Evolutionary conservation across 2,797 vertebrate species (phyloP), one percentile per base, ranked within the genome.

Genomic region (Hippoglossus hippoglossus): DNA sequence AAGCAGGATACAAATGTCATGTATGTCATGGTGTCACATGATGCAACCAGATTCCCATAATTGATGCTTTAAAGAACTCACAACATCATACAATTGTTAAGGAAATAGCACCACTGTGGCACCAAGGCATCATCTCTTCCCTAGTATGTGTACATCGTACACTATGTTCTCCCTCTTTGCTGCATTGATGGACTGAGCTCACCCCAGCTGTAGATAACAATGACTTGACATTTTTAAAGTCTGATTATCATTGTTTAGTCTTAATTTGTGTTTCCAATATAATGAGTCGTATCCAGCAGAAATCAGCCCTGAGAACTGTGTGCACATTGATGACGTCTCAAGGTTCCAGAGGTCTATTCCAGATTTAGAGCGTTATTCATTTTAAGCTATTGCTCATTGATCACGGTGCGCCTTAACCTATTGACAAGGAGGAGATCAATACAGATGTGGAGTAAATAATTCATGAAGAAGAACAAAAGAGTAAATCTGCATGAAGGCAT

Each of bases 391-490:
- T 63, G 71, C 81, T 89, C 77, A 81, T 84, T 72, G 81, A 62
- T 88, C 81, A 91, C 88, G 73, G 88, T 75, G 66, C 18, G 51
- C 73, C 67, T 87, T 86, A 76, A 81, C 69, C 79, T 91, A 87
- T 89, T 74, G 85, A 92, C 83, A 71, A 74, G 73, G 57, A 79
- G 49, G 19, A 41, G 71, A 85, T 94, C 88, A 83, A 92, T 94
- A 79, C 39, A 77, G 67, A 78, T 66, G 63, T 70, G 2, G 47
- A 74, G 75, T 83, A 83, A 92, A 94, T 94, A 90, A 93, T 93
- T 94, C 83, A 91, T 92, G 74, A 87, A 67, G 63, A 71, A 83
- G 72, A 85, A 79, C 86, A 88, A 85, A 89, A 76, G 76, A 79
- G 61, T 39, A 77, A 76, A 89, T 86, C 77, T 89, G 81, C 83